A percentile compares a stretch with the other conserved stretches of the same genome.
Evolutionary conservation across 2,888 invertebrate genomes (phyloP).

Genomic region (Serripes groenlandicus): DNA sequence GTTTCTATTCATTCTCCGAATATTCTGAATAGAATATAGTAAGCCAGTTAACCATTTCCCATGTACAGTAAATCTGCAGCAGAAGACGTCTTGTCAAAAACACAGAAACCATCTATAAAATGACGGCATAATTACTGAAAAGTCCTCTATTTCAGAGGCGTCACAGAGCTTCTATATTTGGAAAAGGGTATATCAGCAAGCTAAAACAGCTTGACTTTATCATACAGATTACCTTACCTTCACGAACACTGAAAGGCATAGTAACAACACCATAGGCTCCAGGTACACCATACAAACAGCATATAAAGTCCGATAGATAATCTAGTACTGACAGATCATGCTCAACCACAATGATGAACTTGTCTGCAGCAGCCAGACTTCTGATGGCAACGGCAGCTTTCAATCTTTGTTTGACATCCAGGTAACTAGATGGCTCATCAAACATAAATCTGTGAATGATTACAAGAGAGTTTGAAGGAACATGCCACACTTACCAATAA

Average conservation of each 20-base stretch:
- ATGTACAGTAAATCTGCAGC: too few relatives aligned
- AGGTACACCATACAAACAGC: conserved; percentile 98
- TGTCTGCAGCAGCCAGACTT: conserved; percentile 95
- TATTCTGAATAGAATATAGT: too few relatives aligned
- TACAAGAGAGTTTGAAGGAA: neutral
- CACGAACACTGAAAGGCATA: conserved; percentile 99
- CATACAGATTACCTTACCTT: too few relatives aligned
- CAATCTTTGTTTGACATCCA: conserved; percentile 99
- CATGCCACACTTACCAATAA: neutral
- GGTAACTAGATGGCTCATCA: conserved; percentile 99
- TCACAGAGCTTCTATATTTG: too few relatives aligned
- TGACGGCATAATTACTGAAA: too few relatives aligned
- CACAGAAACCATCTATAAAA: too few relatives aligned
- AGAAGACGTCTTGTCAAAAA: too few relatives aligned
- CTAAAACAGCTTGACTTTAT: too few relatives aligned
- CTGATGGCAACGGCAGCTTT: conserved; percentile 98
- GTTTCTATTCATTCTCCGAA: too few relatives aligned
- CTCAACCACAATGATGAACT: conserved; percentile 99
- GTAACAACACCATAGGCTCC: conserved; percentile 99
- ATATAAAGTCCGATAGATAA: conserved; percentile 99
- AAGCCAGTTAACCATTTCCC: too few relatives aligned
- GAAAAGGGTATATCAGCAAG: too few relatives aligned
- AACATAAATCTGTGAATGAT: conserved; percentile 93
- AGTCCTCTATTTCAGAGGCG: too few relatives aligned
- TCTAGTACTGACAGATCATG: conserved; percentile 99